A percentile compares a stretch with the other conserved stretches of the same genome.
phyloP scores from a whole-genome alignment of 2,888 invertebrate genomes.

The Netelia virgata region DNA sequence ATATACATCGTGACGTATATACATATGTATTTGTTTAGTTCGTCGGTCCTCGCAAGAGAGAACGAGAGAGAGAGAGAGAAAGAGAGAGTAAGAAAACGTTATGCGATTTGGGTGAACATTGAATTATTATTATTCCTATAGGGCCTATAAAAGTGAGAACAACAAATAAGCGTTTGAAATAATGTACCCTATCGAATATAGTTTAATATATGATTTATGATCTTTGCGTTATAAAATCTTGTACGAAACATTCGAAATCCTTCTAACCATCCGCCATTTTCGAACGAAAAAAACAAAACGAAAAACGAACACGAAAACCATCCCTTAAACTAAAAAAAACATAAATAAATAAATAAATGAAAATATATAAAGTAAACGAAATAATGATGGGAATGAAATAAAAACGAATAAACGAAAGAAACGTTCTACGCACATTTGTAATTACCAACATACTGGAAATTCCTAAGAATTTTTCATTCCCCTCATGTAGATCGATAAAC shows the following conservation, averaged over 20 bases:
- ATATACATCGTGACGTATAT: conserved; percentile 34
- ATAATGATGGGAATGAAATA: background rate
- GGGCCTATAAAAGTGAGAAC: conserved; percentile 45
- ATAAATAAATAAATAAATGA: conserved; percentile 36
- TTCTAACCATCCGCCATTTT: conserved; percentile 17
- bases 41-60: conserved; percentile 15
- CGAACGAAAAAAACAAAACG: conserved; percentile 11
- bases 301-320: background rate
- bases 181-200: conserved; percentile 50
- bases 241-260: conserved; percentile 23
- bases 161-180: conserved; percentile 51
- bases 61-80: conserved; percentile 10
- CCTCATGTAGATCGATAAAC: too few species aligned
- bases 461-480: too few species aligned
- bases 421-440: background rate
- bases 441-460: background rate
- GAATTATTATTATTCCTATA: conserved; percentile 55
- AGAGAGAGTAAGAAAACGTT: conserved; percentile 19
- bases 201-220: conserved; percentile 62
- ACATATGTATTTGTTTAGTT: conserved; percentile 36
- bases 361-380: conserved; percentile 31
- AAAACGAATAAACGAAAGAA: background rate
- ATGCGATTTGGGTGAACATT: conserved; percentile 39
- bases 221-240: conserved; percentile 29
- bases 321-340: conserved; percentile 6